Evolutionary conservation across 2,797 vertebrate genomes (phyloP).

Genomic region (Parauchenoglanis punctatus): DNA sequence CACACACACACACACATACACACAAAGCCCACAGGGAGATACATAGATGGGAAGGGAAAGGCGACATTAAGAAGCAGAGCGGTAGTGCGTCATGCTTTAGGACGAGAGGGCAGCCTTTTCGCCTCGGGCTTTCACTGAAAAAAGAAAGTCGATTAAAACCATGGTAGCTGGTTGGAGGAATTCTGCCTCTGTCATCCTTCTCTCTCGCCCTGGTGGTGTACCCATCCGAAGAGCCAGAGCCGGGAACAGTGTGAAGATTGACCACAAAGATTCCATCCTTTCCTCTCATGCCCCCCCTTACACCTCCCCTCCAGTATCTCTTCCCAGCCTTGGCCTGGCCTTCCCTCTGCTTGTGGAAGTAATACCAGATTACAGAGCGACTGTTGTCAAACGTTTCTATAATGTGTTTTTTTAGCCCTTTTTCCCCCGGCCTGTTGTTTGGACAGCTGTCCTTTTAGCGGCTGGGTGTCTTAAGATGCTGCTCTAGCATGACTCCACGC

Average conservation of each 20-base stretch:
- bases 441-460: conserved; percentile 79
- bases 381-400: conserved; percentile 84
- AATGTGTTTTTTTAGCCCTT: conserved; percentile 79
- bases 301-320: conserved; percentile 70
- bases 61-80: conserved; percentile 25
- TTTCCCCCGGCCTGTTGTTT: conserved; percentile 70
- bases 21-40: conserved; percentile 38
- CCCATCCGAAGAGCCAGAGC: conserved; percentile 57
- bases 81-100: conserved; percentile 28
- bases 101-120: conserved; percentile 56
- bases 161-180: conserved; percentile 66
- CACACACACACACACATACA: conserved; percentile 56
- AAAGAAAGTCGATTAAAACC: conserved; percentile 50
- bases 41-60: conserved; percentile 31
- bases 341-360: conserved; percentile 77
- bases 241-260: conserved; percentile 63
- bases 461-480: conserved; percentile 70
- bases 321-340: conserved; percentile 72
- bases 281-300: conserved; percentile 69
- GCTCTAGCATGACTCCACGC: conserved; percentile 65
- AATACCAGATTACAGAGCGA: conserved; percentile 84
- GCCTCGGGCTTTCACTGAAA: conserved; percentile 54
- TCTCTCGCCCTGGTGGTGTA: conserved; percentile 32
- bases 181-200: conserved; percentile 37
- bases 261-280: conserved; percentile 72